A percentile compares a stretch with the other conserved stretches of the same genome.
phyloP scores from a whole-genome alignment of 2,113 vertebrate species.

The Numida meleagris region DNA sequence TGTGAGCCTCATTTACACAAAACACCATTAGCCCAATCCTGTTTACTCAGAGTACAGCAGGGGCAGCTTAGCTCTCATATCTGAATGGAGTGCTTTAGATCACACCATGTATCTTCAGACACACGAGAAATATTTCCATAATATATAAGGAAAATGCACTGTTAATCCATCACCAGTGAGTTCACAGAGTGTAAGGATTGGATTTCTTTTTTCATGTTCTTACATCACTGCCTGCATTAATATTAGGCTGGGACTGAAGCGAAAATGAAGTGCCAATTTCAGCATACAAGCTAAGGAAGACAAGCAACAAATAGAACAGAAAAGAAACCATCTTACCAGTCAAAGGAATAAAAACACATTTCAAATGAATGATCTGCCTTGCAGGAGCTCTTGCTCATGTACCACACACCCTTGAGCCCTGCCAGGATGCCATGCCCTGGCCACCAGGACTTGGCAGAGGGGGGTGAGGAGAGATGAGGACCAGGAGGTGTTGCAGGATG shows the following conservation, averaged over 20 bases:
- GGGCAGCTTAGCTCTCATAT: not conserved
- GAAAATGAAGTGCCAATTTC: constrained; percentile 66
- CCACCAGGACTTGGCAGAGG: not conserved
- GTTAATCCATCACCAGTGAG: constrained; percentile 43
- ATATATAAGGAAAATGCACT: constrained; percentile 30
- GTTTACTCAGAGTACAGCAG: constrained; percentile 49
- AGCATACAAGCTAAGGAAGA: constrained; percentile 42
- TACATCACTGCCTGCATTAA: constrained; percentile 18
- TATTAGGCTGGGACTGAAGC: constrained; percentile 28
- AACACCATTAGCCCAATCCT: constrained; percentile 44
- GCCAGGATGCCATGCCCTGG: not conserved
- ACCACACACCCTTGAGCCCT: rapidly evolving
- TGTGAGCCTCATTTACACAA: constrained; percentile 55
- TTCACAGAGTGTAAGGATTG: not conserved
- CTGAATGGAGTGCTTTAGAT: not conserved
- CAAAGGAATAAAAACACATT: not conserved
- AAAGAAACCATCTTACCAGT: not conserved
- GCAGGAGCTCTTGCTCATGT: not conserved
- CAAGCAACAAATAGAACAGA: not conserved
- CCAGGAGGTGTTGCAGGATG: not conserved
- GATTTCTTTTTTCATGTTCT: constrained; percentile 55
- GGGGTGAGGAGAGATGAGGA: not conserved
- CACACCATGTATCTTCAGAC: not conserved
- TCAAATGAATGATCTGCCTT: not conserved
- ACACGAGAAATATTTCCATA: constrained; percentile 9